Percentiles rank a stretch among this genome's conserved stretches.
Evolutionary conservation across 1,140 invertebrate genomes (phyloP).

Genomic region (Heliconius hermathena): DNA sequence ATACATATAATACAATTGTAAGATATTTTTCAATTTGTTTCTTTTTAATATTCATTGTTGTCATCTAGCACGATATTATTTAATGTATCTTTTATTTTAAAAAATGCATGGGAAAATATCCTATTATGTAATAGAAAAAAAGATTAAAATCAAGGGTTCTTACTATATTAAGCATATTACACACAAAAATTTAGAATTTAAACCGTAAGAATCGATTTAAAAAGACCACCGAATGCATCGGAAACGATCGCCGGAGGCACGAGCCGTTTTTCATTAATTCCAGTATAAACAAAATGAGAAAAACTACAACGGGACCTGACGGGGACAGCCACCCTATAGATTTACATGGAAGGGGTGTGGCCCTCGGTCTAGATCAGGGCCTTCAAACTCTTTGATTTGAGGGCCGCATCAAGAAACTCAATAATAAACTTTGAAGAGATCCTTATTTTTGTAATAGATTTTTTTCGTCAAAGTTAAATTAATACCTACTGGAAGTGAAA

Average conservation of each 20-base stretch:
- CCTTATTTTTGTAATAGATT: neutral
- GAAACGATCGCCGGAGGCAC: slow-evolving; percentile 33
- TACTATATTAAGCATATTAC: too few relatives aligned
- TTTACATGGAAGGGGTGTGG: slow-evolving; percentile 48
- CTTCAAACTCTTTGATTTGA: slow-evolving; percentile 5
- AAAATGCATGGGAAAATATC: too few relatives aligned
- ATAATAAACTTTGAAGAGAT: neutral
- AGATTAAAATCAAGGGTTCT: too few relatives aligned
- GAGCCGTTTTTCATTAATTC: slow-evolving; percentile 58
- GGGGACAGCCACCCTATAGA: slow-evolving; percentile 55
- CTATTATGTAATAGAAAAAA: too few relatives aligned
- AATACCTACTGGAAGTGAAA: neutral
- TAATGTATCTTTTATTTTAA: too few relatives aligned
- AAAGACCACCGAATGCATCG: slow-evolving; percentile 29
- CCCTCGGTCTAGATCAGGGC: slow-evolving; percentile 31
- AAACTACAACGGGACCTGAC: slow-evolving; percentile 50
- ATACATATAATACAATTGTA: neutral
- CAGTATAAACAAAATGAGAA: slow-evolving; percentile 55
- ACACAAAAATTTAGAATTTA: neutral
- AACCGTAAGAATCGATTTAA: slow-evolving; percentile 18
- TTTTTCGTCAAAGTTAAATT: slow-evolving; percentile 15
- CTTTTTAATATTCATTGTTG: too few relatives aligned
- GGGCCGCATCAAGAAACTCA: neutral
- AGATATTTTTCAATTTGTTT: neutral
- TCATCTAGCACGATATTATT: too few relatives aligned